These are phyloP conservation scores for Mastomys coucha DNA, from an alignment of 2,113 vertebrate species.

Conservation along the genomic window DNA sequence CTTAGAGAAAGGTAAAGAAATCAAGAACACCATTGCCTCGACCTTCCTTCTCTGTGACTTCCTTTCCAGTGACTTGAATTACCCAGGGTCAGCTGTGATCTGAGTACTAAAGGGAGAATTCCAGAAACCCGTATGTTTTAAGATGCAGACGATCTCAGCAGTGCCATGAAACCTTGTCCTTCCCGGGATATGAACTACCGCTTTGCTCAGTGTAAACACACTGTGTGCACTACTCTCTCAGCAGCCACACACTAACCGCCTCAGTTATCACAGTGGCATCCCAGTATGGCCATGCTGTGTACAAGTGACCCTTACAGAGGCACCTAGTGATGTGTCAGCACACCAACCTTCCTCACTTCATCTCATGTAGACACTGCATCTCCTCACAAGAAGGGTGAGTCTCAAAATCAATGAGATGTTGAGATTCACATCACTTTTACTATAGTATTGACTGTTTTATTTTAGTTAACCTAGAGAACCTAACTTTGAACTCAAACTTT, in stretches of 20 bases:
- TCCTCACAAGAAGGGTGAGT: too few species aligned
- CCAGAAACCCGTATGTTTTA: neutral
- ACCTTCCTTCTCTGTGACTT: too few species aligned
- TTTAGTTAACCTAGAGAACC: neutral
- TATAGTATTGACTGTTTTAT: neutral
- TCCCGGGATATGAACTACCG: neutral
- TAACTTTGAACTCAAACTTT: neutral
- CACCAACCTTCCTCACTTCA: neutral
- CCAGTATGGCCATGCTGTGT: neutral
- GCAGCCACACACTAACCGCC: too few species aligned
- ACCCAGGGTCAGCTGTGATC: neutral
- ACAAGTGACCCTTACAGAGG: neutral
- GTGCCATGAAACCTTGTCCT: neutral
- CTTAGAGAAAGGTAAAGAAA: neutral
- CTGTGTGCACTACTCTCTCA: fast-evolving
- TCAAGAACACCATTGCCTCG: too few species aligned
- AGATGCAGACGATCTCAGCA: neutral
- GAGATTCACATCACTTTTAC: neutral
- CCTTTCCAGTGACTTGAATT: neutral
- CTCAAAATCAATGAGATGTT: neutral
- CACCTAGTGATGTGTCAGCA: neutral
- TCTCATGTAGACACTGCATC: neutral
- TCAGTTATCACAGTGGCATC: too few species aligned
- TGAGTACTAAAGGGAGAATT: neutral
- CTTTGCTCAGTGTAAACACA: neutral